Evolutionary conservation across 2,113 vertebrate genomes (phyloP), one percentile per base, ranked within the genome.

Genomic region (Delphinus delphis): DNA sequence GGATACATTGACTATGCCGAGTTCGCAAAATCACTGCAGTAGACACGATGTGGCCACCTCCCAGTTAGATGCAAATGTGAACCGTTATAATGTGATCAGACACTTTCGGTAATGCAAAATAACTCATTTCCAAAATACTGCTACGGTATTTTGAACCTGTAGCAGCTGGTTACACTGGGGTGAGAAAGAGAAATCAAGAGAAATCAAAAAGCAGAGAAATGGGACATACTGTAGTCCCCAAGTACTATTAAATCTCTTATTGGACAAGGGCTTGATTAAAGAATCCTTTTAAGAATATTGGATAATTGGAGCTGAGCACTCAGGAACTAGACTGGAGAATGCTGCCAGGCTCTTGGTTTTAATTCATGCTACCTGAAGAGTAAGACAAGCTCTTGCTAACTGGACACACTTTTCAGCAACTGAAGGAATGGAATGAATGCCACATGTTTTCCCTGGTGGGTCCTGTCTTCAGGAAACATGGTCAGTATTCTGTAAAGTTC

Each of bases 1-100:
- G 99, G 99, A 25, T 99, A 99, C 97, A 99, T 99, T 60, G 99
- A 99, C 98, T 99, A 99, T 63, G 99, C 99, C 15, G 99, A 99
- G 97, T 99, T 99, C 84, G 99, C 99, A 92, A 99, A 99, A 97
- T 99, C 99, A 8, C 98, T 99, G 96, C 99, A 99, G 97, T 99
- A 98, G 98, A 77, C 5, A 6, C 70, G 71, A 85, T 92, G 58
- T 58, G 73, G 70, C 86, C 12, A 90, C 83, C 94, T 93, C 76
- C 84, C 95, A 31, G 94, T 95, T 93, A 71, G 26, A 8, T 96
- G 96, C 97, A 97, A 97, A 97, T 98, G 96, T 98, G 98, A 98
- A 97, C 98, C 68, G 53, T 55, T 97, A 87, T 79, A 98, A 98
- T 98, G 98, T 99, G 98, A 98, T 97, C 71, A n/a, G 60, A 97